Evolutionary conservation across 92 coral and sea anemone genomes (phyloP), one percentile per base, ranked within the genome.

Genomic region (Palythoa grandis): DNA sequence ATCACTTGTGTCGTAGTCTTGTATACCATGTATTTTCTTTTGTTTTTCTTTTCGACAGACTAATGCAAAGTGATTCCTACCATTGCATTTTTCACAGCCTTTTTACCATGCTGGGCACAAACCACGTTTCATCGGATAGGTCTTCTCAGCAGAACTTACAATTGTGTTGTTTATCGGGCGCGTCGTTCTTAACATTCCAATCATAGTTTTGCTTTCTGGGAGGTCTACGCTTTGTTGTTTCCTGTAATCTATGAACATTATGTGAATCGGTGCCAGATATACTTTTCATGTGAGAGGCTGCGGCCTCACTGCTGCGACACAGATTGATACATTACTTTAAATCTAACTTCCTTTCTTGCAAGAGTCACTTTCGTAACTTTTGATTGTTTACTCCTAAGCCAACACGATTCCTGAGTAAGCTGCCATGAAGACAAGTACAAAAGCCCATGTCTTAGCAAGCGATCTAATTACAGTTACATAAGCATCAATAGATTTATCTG

Each of bases 101-200:
- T 76, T 85, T 78, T 78, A 38, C 91, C 91, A 88, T 19, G 88
- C 91, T 9, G 91, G 91, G 60, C 91, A 88, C 50, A 25, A 22
- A 54, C 83, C 88, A 13, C 61, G 52, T 61, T 54, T 68, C 84
- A 73, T 3, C 35, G 77, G 89, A 57, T 84, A 87, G 39, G 29
- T 83, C 60, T 84, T 40, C n/a, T 71, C 68, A n/a, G 79, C 93
- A 91, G 86, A 91, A 91, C 25, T 83, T 82, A 61, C 91, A 91
- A 63, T 39, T 87, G 56, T n/a, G 53, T 58, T 74, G 89, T 22
- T 52, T 86, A 40, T 75, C 76, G 48, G 85, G 25, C 78, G 60
- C 70, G 82, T 72, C 83, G 35, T 61, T 87, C 85, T 60, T 77
- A 17, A 65, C 93, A 82, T 87, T 80, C 89, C 72, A 71, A 72